Percentiles rank a stretch among this genome's conserved stretches.
phyloP scores from a whole-genome alignment of 2,888 invertebrate species.

The Plagodis pulveraria region DNA sequence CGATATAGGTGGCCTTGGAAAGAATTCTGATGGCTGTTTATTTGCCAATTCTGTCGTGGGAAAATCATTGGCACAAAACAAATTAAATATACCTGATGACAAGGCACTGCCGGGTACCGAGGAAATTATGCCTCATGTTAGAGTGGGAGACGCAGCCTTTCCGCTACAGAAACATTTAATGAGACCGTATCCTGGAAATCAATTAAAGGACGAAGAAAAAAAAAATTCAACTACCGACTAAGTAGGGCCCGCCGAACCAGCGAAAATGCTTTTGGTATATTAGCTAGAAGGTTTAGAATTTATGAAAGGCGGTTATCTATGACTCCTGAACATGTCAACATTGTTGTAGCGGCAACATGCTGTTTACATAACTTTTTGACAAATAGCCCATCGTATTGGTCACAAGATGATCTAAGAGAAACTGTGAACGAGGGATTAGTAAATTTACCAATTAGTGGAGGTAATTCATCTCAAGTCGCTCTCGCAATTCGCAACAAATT shows the following conservation, averaged over 20 bases:
- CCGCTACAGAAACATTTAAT: conserved; percentile 23
- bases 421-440: conserved; percentile 12
- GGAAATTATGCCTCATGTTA: conserved; percentile 13
- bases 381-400: conserved; percentile 19
- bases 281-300: conserved; percentile 8
- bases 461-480: conserved; percentile 16
- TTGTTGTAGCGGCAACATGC: conserved; percentile 19
- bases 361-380: conserved; percentile 21
- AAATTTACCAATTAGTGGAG: conserved; percentile 19
- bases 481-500: conserved; percentile 17
- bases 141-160: conserved; percentile 18
- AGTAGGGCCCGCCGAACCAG: conserved; percentile 27
- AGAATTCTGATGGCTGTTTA: conserved; percentile 29
- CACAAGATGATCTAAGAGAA: conserved; percentile 8
- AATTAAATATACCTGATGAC: conserved; percentile 4
- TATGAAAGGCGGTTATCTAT: conserved; percentile 10
- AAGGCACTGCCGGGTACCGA: conserved; percentile 1
- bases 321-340: conserved; percentile 7
- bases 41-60: conserved; percentile 1
- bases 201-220: conserved; percentile 15
- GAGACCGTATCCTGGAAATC: conserved; percentile 8
- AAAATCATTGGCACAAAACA: conserved; percentile 1
- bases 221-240: conserved; percentile 28
- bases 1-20: conserved; percentile 35
- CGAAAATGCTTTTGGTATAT: conserved; percentile 29